Base-by-base conservation (phyloP, 2,888 invertebrate genomes). In the Pegoplata infirma region DNA sequence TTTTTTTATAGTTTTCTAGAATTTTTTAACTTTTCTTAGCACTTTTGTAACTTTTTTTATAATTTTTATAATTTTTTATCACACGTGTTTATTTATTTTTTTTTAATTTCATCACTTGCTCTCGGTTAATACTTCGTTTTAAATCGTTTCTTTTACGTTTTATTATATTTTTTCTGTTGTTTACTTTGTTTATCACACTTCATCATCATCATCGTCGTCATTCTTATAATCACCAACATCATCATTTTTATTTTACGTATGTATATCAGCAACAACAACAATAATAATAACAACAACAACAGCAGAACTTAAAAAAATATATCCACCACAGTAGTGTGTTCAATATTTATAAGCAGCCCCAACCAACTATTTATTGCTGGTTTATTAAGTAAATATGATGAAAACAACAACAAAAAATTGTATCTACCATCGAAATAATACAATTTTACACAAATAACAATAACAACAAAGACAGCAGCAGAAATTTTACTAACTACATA, bases 181-280 rank as follows among this genome's bases (percentile, higher is more conserved):
- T 47, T 51, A 12, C n/a, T 51, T 51, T 21, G 6, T n/a, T 51
- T 40, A n/a, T 51, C 23, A 51, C 51, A 51, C 23, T 51, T 21
- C 51, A 40, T 51, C 51, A 51, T 23, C 21, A 51, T 5, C 1
- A 17, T 10, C 49, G 19, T 17, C 17, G n/a, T n/a, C n/a, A n/a
- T n/a, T n/a, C n/a, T n/a, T n/a, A 49, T 23, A 51, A 51, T 51
- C 51, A 51, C 21, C 36, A 25, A 5, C 25, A 5, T 25, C 25
- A 40, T 40, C n/a, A 40, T 40, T 40, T 32, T 3, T 40, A 40
- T 40, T 40, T 40, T n/a, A n/a, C n/a, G 5, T 40, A 2, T 40
- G 36, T 40, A 40, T n/a, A 25, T 25, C 25, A 25, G 5, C 12
- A 40, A 5, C 36, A 40, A 40, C 36, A 40, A 40, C 36, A 40